phyloP scores from a whole-genome alignment of 2,113 vertebrate genomes.

The Cinclus cinclus region DNA sequence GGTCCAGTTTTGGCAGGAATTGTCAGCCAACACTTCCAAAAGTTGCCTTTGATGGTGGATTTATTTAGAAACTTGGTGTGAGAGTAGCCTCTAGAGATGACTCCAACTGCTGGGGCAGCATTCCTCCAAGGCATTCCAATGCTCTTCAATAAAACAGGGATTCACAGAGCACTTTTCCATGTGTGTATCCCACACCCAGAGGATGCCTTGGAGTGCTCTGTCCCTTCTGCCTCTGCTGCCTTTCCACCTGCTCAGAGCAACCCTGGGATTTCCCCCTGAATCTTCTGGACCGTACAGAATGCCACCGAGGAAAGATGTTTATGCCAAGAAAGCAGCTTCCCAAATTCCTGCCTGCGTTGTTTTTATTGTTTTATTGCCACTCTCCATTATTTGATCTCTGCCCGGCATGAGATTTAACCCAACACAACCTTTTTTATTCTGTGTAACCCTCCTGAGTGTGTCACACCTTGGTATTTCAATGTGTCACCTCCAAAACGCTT shows the following conservation, averaged over 20 bases:
- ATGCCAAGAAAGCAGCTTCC: neutral
- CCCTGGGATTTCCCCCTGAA: neutral
- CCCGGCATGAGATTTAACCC: rapidly evolving
- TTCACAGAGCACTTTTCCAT: neutral
- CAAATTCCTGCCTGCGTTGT: neutral
- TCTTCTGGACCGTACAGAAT: neutral
- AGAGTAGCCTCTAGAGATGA: neutral
- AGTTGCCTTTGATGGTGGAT: slow-evolving; percentile 45
- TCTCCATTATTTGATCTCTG: neutral
- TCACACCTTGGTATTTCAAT: neutral
- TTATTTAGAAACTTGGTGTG: neutral
- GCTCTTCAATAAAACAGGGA: neutral
- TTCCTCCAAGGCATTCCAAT: neutral
- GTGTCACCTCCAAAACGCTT: rapidly evolving
- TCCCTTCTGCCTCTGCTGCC: neutral
- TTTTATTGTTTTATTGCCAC: neutral
- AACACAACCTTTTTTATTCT: neutral
- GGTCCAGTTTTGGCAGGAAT: slow-evolving; percentile 65
- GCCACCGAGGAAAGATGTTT: rapidly evolving
- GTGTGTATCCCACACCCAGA: rapidly evolving
- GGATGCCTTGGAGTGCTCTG: neutral
- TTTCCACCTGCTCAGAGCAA: rapidly evolving
- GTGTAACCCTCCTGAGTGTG: neutral
- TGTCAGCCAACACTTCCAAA: slow-evolving; percentile 38
- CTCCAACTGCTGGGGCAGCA: rapidly evolving